Evolutionary conservation across 2,888 invertebrate genomes (phyloP).

Genomic region (Sesia apiformis): DNA sequence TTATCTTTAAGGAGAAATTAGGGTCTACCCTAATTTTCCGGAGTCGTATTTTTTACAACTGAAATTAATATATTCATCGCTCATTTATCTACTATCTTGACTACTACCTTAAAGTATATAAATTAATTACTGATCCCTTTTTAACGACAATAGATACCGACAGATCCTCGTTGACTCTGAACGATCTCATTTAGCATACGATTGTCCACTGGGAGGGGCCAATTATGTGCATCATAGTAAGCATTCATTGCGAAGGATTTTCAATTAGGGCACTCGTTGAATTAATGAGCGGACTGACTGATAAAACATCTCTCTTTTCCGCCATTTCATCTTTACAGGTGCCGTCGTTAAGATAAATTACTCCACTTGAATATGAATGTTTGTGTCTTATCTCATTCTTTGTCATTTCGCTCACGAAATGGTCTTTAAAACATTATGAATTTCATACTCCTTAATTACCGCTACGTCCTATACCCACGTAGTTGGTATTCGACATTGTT

Average conservation of each 20-base stretch:
- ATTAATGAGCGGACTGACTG: conserved; percentile 44
- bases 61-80: too few relatives aligned
- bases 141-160: neutral
- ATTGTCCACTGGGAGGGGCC: conserved; percentile 45
- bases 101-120: too few relatives aligned
- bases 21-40: too few relatives aligned
- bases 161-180: conserved; percentile 22
- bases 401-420: neutral
- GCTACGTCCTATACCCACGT: neutral
- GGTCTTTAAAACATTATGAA: neutral
- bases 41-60: too few relatives aligned
- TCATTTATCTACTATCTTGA: too few relatives aligned
- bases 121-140: neutral
- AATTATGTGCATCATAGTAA: conserved; percentile 46
- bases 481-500: conserved; percentile 1
- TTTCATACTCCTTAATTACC: neutral
- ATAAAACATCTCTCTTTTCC: conserved; percentile 40
- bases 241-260: conserved; percentile 49
- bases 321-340: conserved; percentile 28
- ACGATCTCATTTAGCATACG: conserved; percentile 35
- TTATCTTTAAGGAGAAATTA: too few relatives aligned
- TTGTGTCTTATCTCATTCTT: conserved; percentile 15
- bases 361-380: conserved; percentile 17
- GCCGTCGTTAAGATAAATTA: conserved; percentile 23
- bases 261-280: conserved; percentile 47